Conservation (phyloP, 2,113 vertebrate genomes). For the Plectropomus leopardus region DNA sequence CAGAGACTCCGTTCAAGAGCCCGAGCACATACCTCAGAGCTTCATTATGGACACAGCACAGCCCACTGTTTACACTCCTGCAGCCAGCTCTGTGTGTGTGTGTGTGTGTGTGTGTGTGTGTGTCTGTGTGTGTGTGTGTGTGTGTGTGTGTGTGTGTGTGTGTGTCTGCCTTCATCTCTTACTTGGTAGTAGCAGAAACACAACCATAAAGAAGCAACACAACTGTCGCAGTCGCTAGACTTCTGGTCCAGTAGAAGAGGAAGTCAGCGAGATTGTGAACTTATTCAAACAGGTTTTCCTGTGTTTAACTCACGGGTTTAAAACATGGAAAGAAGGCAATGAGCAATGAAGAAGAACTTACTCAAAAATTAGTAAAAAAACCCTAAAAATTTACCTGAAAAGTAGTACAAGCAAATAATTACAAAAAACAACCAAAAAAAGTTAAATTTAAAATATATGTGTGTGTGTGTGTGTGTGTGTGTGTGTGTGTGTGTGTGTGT, state of each 20-base stretch:
- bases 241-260: not conserved
- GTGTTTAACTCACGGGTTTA: not conserved
- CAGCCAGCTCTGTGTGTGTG: conserved; percentile 27
- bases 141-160: not conserved
- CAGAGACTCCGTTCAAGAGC: conserved; percentile 47
- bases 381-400: too few relatives aligned
- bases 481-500: too few relatives aligned
- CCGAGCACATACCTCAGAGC: conserved; percentile 51
- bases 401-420: too few relatives aligned
- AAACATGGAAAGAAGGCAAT: too few relatives aligned
- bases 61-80: conserved; percentile 63
- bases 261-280: not conserved
- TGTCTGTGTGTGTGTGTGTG: not conserved
- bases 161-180: conserved; percentile 8
- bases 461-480: too few relatives aligned
- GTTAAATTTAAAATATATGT: too few relatives aligned
- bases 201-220: not conserved
- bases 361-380: too few relatives aligned
- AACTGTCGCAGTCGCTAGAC: not conserved
- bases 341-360: too few relatives aligned
- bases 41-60: conserved; percentile 60
- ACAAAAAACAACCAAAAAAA: too few relatives aligned
- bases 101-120: not conserved
- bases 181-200: conserved; percentile 6
- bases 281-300: conserved; percentile 8